phyloP scores from a whole-genome alignment of 92 coral and sea anemone genomes.

The Ricordea florida region DNA sequence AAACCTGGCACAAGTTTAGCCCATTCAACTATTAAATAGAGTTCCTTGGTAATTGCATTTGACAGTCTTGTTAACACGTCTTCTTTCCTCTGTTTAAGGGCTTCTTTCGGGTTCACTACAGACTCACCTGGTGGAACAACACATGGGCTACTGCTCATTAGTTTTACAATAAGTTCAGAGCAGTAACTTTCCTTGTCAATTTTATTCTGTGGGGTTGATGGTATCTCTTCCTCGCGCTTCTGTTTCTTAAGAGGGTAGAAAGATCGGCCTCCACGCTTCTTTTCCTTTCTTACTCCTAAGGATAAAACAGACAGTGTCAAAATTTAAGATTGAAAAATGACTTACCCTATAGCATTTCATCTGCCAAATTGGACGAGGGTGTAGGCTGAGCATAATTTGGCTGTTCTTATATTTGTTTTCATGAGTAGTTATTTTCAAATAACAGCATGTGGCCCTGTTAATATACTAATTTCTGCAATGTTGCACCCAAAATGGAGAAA shows the following conservation, averaged over 20 bases:
- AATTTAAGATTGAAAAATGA: background rate
- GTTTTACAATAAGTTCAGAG: conserved; percentile 65
- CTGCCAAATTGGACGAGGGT: too few relatives aligned
- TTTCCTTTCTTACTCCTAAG: conserved; percentile 91
- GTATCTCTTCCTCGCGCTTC: conserved; percentile 13
- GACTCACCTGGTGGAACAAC: conserved; percentile 93
- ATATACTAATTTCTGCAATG: too few relatives aligned
- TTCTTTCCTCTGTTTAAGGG: conserved; percentile 61
- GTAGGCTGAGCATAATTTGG: too few relatives aligned
- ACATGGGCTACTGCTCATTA: conserved; percentile 83
- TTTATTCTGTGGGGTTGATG: conserved; percentile 1
- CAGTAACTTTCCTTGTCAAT: conserved; percentile 22
- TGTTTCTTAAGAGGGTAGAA: conserved; percentile 84
- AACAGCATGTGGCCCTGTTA: too few relatives aligned
- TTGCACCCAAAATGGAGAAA: too few relatives aligned
- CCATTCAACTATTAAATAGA: conserved; percentile 94
- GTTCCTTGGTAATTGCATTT: conserved; percentile 87
- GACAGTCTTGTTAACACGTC: conserved; percentile 78
- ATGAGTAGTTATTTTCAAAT: too few relatives aligned
- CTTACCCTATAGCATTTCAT: background rate
- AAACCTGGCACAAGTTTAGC: conserved; percentile 95
- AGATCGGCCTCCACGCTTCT: conserved; percentile 93
- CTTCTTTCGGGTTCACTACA: conserved; percentile 34
- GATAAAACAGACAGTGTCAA: background rate
- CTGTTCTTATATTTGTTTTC: too few relatives aligned